Evolutionary conservation across 2,888 invertebrate genomes (phyloP), one percentile per base, ranked within the genome.

Genomic region (Cheilosia pagana): DNA sequence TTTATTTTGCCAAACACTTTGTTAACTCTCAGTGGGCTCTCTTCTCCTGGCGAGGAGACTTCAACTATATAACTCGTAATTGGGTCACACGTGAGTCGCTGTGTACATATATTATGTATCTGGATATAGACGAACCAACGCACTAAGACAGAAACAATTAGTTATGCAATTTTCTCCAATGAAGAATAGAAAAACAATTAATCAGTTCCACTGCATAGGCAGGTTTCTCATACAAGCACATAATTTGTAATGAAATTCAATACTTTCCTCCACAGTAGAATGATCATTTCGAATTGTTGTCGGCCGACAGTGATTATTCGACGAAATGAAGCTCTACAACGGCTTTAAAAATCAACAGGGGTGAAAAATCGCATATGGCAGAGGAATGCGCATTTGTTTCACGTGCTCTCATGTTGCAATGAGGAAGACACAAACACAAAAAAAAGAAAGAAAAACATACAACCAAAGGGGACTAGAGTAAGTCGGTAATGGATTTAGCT

Each of bases 251-350:
- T 39, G 72, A 78, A 79, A 79, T 60, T 4, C 60, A 74, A 79
- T 74, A 72, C 79, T 74, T 78, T 78, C 59, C 60, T 79, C 60
- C 79, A 79, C 74, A 74, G 65, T 60, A 74, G 60, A 65, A 57
- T 67, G 74, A 67, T 65, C 59, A 68, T 19, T 71, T 71, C n/a
- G 50, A 59, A 52, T 48, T 60, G 55, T 10, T 57, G 63, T 65
- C 43, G 31, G 52, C 50, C 53, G 59, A 79, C 53, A 45, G 59
- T 35, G 39, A 72, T 60, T 71, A 65, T 78, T 71, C 52, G 23
- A 65, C 57, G 65, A 72, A 78, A 65, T 72, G 78, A 78, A 65
- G 72, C 78, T 59, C 72, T 35, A 63, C 78, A 78, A 71, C 10
- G 48, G 31, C 45, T 14, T 10, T 3, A 41, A 12, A 28, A 67